Percentiles rank a stretch among this genome's conserved stretches.
Conservation (phyloP, 2,113 vertebrate genomes). For the Excalfactoria chinensis region DNA sequence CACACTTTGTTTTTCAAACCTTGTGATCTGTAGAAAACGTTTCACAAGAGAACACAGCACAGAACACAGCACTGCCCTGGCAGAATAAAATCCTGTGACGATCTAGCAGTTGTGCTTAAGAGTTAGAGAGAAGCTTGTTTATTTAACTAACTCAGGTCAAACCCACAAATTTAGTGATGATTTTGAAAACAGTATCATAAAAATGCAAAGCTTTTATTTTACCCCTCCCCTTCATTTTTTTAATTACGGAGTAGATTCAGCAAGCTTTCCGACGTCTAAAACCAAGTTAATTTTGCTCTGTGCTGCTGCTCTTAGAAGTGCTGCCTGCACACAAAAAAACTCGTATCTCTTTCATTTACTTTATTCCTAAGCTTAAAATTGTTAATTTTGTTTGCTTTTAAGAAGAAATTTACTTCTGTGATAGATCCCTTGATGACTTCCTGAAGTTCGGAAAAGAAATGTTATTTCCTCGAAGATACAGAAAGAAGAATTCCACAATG, state of each 20-base stretch:
- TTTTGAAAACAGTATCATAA: neutral
- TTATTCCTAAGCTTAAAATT: neutral
- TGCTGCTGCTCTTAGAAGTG: neutral
- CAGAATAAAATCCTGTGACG: neutral
- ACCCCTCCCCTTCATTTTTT: no score
- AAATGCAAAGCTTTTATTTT: neutral
- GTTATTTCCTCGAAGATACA: neutral
- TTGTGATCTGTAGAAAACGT: neutral
- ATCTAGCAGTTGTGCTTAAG: neutral
- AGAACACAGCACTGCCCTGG: neutral
- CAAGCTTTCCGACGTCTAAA: neutral
- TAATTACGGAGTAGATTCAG: neutral
- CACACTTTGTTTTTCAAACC: neutral
- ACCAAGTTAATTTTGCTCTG: neutral
- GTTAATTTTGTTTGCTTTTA: neutral
- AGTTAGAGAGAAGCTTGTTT: neutral
- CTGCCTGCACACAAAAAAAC: neutral
- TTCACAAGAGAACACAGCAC: neutral
- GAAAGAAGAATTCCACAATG: neutral
- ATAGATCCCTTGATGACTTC: neutral
- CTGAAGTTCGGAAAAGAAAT: neutral
- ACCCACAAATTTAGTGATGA: neutral
- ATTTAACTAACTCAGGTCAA: neutral
- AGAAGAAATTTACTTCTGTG: neutral
- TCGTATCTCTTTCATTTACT: neutral